phyloP scores from a whole-genome alignment of 2,113 vertebrate species.

The Bubalus kerabau region DNA sequence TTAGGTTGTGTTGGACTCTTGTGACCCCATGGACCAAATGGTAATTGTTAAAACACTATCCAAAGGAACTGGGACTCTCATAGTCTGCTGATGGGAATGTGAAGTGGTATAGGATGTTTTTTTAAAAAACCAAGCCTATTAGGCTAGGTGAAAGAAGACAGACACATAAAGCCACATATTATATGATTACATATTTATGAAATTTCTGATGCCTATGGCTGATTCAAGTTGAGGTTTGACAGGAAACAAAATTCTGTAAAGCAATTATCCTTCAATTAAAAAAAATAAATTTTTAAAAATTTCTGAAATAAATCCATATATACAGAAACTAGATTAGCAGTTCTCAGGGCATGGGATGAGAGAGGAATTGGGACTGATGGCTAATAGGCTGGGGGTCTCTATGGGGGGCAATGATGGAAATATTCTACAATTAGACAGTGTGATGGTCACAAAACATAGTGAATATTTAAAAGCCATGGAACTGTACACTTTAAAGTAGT shows the following conservation, averaged over 20 bases:
- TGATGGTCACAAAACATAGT: not conserved
- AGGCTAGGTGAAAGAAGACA: not conserved
- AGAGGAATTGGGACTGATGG: not conserved
- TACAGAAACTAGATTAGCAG: not conserved
- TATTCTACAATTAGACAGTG: not conserved
- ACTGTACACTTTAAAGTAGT: not conserved
- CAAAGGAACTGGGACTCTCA: not conserved
- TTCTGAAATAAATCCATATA: not conserved
- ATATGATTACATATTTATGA: not conserved
- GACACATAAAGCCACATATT: not conserved
- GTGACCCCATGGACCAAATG: not conserved
- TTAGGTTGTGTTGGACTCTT: not conserved
- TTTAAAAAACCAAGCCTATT: not conserved
- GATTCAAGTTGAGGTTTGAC: not conserved
- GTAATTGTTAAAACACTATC: not conserved
- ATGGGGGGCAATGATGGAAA: not conserved
- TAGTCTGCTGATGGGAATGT: not conserved
- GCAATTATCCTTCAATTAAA: not conserved
- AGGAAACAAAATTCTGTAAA: not conserved
- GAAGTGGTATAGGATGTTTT: not conserved
- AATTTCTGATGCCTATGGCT: not conserved
- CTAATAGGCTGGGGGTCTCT: not conserved
- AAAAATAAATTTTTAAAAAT: not conserved
- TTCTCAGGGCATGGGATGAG: not conserved
- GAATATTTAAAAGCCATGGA: not conserved